A percentile compares a stretch with the other conserved stretches of the same genome.
These are phyloP conservation scores for Spongilla lacustris DNA, from an alignment of 37 sponge, comb jelly and placozoan species.

Conservation along the genomic window DNA sequence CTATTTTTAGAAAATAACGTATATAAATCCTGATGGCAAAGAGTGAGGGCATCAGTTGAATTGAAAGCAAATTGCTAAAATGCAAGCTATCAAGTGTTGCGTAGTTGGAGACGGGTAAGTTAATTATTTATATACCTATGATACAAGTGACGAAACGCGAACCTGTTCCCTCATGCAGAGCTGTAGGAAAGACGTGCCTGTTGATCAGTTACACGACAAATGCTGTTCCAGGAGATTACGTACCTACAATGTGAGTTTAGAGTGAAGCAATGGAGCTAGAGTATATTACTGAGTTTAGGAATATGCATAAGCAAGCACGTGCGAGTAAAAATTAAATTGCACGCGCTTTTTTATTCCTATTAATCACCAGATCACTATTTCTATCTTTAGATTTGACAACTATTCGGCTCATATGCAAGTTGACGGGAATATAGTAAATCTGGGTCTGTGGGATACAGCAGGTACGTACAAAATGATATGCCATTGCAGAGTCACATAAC, in stretches of 20 bases:
- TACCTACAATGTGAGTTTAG: neutral
- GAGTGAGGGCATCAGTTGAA: too few relatives aligned
- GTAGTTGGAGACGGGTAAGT: neutral
- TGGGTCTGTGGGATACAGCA: constrained; percentile 46
- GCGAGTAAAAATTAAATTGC: too few relatives aligned
- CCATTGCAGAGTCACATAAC: neutral
- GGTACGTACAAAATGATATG: neutral
- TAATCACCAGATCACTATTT: too few relatives aligned
- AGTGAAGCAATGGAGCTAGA: too few relatives aligned
- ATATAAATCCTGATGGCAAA: too few relatives aligned
- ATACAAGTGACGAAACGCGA: neutral
- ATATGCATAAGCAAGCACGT: too few relatives aligned
- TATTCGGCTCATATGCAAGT: constrained; percentile 35
- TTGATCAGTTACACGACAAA: constrained; percentile 13
- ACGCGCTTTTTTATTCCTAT: too few relatives aligned
- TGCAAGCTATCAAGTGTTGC: neutral
- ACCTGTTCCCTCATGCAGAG: neutral
- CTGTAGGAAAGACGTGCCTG: constrained; percentile 17
- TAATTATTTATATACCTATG: neutral
- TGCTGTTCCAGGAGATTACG: constrained; percentile 8
- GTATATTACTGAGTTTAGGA: too few relatives aligned
- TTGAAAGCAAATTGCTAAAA: neutral
- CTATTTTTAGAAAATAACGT: too few relatives aligned
- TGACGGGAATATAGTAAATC: constrained; percentile 21
- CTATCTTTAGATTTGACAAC: constrained; percentile 23